These are phyloP conservation scores for Propithecus deckenii DNA, from an alignment of 2,797 vertebrate species.

Conservation along the genomic window DNA sequence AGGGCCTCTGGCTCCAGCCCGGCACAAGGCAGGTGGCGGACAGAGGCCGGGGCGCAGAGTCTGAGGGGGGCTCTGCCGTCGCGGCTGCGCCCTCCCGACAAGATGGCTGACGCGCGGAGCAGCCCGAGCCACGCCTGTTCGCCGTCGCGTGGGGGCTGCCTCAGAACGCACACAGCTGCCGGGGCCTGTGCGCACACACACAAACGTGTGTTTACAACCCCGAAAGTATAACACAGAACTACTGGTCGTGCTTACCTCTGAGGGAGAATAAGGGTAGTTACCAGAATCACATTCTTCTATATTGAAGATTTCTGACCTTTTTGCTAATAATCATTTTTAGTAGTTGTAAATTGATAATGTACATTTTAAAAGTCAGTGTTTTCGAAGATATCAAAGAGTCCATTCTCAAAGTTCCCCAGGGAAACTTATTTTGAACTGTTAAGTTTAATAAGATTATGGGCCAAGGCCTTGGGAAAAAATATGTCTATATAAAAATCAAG, in stretches of 20 bases:
- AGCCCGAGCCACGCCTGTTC: too few species aligned
- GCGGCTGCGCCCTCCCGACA: background rate
- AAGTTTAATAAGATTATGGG: constrained; percentile 55
- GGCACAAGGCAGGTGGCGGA: background rate
- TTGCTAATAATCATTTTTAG: background rate
- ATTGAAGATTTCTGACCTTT: background rate
- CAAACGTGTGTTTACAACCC: background rate
- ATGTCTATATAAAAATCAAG: constrained; percentile 73
- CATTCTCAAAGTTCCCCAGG: constrained; percentile 54
- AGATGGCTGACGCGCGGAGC: rapidly evolving
- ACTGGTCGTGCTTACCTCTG: background rate
- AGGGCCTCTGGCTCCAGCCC: background rate
- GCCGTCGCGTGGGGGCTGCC: background rate
- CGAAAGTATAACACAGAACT: background rate
- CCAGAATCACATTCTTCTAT: background rate
- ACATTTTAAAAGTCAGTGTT: background rate
- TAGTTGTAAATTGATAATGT: background rate
- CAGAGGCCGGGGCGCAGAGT: background rate
- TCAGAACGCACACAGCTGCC: background rate
- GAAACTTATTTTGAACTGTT: constrained; percentile 67
- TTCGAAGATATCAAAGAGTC: constrained; percentile 4
- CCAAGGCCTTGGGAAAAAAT: constrained; percentile 48
- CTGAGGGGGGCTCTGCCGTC: rapidly evolving
- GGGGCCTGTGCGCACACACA: rapidly evolving
- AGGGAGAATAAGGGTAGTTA: background rate